Conservation (phyloP, 2,797 vertebrate genomes). For the Enteromius afrohamiltoni region DNA sequence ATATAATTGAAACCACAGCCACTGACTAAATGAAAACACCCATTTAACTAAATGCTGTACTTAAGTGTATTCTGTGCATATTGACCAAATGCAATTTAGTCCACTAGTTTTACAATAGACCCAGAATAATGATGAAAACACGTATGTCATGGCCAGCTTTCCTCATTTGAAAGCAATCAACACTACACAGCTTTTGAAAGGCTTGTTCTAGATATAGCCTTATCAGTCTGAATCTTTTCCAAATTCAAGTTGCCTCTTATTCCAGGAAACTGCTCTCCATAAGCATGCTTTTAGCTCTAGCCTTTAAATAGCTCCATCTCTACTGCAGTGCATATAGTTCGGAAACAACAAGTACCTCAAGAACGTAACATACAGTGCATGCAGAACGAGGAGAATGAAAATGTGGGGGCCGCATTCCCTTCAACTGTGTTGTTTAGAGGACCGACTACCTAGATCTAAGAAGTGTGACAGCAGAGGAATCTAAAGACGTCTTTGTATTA, state of each 20-base stretch:
- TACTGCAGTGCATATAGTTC: constrained; percentile 15
- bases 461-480: constrained; percentile 38
- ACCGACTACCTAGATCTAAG: constrained; percentile 42
- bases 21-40: constrained; percentile 28
- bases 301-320: constrained; percentile 42
- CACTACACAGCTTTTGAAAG: constrained; percentile 18
- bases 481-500: constrained; percentile 51
- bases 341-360: constrained; percentile 16
- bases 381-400: not conserved
- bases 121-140: constrained; percentile 26
- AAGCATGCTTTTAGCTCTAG: constrained; percentile 16
- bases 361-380: not conserved
- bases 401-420: not conserved
- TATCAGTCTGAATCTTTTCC: constrained; percentile 28
- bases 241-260: constrained; percentile 26
- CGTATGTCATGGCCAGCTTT: constrained; percentile 27
- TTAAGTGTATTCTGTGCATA: constrained; percentile 14
- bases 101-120: constrained; percentile 17
- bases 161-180: constrained; percentile 35
- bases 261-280: constrained; percentile 17
- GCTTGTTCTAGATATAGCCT: not conserved
- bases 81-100: constrained; percentile 24
- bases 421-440: constrained; percentile 36
- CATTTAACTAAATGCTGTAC: constrained; percentile 16
- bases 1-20: constrained; percentile 22